Percentiles rank a stretch among this genome's conserved stretches.
Evolutionary conservation across 2,888 invertebrate genomes (phyloP).

Genomic region (Ornithoptera alexandrae): DNA sequence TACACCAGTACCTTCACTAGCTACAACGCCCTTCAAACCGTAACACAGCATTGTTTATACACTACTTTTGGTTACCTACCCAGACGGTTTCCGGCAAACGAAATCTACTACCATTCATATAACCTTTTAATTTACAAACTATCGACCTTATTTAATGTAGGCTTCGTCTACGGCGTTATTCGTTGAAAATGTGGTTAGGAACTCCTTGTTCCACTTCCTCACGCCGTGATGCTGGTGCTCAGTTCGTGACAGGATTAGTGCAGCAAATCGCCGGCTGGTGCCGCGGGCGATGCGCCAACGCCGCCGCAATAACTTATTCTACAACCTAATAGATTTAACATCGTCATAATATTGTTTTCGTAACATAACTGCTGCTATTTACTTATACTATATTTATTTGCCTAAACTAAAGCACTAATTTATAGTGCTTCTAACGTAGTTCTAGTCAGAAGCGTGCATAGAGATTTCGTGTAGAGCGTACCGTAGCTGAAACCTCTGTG

Average conservation of each 20-base stretch:
- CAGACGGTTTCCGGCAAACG: no score
- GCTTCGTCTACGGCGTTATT: neutral
- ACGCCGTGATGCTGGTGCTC: conserved; percentile 32
- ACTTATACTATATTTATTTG: neutral
- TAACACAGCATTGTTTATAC: no score
- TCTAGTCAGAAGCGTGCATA: no score
- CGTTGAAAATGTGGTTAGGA: neutral
- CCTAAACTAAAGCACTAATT: no score
- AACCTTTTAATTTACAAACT: neutral
- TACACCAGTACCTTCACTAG: no score
- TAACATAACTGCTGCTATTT: neutral
- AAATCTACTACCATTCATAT: neutral
- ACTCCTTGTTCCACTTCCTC: neutral
- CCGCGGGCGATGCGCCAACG: conserved; percentile 13
- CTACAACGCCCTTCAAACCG: no score
- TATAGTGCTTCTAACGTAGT: no score
- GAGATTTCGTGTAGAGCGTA: no score
- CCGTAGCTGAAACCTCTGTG: no score
- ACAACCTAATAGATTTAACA: conserved; percentile 15
- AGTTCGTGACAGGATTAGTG: conserved; percentile 58
- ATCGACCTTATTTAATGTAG: neutral
- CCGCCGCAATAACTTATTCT: conserved; percentile 1
- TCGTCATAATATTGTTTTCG: neutral
- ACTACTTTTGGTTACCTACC: no score
- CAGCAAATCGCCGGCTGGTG: conserved; percentile 42